phyloP scores from a whole-genome alignment of 2,888 invertebrate species.

The Calliphora vomitoria region DNA sequence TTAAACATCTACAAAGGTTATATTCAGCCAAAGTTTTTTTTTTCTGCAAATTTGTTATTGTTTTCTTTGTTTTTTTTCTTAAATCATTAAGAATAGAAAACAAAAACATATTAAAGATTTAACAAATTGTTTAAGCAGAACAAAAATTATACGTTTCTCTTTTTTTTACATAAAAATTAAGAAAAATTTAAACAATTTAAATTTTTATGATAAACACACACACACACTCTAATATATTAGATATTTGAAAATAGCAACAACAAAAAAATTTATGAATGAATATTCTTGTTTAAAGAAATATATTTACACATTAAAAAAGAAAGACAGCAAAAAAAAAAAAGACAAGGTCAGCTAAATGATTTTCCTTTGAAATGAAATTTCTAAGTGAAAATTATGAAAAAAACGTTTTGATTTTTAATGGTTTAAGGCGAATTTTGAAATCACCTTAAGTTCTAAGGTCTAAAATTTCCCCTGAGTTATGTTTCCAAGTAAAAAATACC shows the following conservation, averaged over 20 bases:
- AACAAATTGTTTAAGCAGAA: constrained; percentile 34
- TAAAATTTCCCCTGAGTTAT: not conserved
- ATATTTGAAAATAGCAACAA: not conserved
- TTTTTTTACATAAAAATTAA: constrained; percentile 48
- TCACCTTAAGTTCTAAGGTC: not conserved
- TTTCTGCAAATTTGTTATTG: constrained; percentile 11
- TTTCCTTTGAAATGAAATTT: constrained; percentile 24
- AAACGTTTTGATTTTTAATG: not conserved
- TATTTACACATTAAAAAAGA: not conserved
- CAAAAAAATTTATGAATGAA: constrained; percentile 61
- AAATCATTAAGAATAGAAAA: not conserved
- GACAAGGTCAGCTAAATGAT: constrained; percentile 52
- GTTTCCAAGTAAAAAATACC: no score
- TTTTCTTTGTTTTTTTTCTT: constrained; percentile 7
- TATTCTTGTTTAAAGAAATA: constrained; percentile 23
- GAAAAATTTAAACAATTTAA: constrained; percentile 57
- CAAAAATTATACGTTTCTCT: constrained; percentile 51
- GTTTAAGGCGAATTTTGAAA: not conserved
- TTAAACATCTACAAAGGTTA: constrained; percentile 13
- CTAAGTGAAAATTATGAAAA: not conserved
- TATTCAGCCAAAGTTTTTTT: constrained; percentile 28
- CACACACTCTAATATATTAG: constrained; percentile 31
- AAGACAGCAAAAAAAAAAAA: constrained; percentile 8
- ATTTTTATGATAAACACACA: constrained; percentile 57
- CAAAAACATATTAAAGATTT: constrained; percentile 15